A percentile compares a stretch with the other conserved stretches of the same genome.
phyloP scores from a whole-genome alignment of 1,140 invertebrate genomes.

The Achatina immaculata region DNA sequence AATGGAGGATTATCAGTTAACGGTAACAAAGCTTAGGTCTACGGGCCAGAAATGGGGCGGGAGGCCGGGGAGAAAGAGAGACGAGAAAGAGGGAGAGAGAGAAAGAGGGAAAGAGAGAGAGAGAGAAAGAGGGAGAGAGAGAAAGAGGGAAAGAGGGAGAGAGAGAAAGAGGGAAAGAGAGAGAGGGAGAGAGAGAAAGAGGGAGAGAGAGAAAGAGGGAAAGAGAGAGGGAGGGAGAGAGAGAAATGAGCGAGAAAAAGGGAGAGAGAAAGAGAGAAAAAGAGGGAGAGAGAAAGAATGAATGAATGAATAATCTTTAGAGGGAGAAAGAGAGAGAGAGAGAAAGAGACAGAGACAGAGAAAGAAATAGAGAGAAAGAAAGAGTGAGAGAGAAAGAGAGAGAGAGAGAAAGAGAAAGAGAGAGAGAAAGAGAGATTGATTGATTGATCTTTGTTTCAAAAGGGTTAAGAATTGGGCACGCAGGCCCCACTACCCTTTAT shows the following conservation, averaged over 20 bases:
- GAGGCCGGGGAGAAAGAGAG: background rate
- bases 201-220: conserved; percentile 11
- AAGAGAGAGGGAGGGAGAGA: too few species aligned
- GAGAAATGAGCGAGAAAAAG: too few species aligned
- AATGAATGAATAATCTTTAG: too few species aligned
- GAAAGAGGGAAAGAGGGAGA: conserved; percentile 2
- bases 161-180: conserved; percentile 11
- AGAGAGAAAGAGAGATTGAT: background rate
- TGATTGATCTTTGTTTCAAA: too few species aligned
- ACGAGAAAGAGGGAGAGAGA: conserved; percentile 1
- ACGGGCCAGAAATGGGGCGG: too few species aligned
- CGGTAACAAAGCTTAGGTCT: too few species aligned
- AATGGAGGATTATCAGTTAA: too few species aligned
- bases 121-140: conserved; percentile 12
- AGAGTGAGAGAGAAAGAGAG: too few species aligned
- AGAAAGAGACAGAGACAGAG: conserved; percentile 3
- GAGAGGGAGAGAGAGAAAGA: conserved; percentile 12
- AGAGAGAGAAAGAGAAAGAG: background rate
- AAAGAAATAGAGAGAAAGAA: background rate
- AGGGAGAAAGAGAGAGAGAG: conserved; percentile 14
- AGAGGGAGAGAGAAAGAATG: background rate
- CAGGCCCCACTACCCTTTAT: too few species aligned
- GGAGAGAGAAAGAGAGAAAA: conserved; percentile 12
- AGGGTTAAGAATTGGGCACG: too few species aligned
- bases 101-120: conserved; percentile 14